Evolutionary conservation across 2,797 vertebrate genomes (phyloP).

Genomic region (Anabacerthia variegaticeps): DNA sequence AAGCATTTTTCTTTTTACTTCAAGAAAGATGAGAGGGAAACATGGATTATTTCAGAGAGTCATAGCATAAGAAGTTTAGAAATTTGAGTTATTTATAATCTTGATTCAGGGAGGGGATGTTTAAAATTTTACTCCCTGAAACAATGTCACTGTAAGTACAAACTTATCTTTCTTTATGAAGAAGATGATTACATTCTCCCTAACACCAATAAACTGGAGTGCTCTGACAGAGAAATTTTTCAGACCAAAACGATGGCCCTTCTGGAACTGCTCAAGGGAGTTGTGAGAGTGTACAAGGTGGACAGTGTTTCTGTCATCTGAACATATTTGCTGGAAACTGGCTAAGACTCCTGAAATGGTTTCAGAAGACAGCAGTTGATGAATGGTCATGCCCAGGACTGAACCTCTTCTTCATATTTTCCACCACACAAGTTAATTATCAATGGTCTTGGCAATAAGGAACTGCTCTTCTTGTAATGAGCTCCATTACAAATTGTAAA

Average conservation of each 20-base stretch:
- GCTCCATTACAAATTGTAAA: background rate
- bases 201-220: background rate
- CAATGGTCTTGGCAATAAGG: background rate
- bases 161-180: background rate
- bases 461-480: background rate
- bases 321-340: background rate
- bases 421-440: background rate
- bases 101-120: background rate
- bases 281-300: background rate
- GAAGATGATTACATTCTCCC: background rate
- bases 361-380: background rate
- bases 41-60: background rate
- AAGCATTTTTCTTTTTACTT: background rate
- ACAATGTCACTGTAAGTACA: background rate
- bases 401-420: background rate
- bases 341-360: background rate
- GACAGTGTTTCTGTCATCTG: background rate
- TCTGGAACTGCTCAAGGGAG: background rate
- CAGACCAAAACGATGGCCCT: background rate
- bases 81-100: background rate
- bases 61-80: background rate
- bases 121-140: conserved; percentile 3
- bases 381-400: background rate
- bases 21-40: background rate
- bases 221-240: background rate